Evolutionary conservation across 2,888 invertebrate genomes (phyloP), one percentile per base, ranked within the genome.

Genomic region (Caenorhabditis sulstoni): DNA sequence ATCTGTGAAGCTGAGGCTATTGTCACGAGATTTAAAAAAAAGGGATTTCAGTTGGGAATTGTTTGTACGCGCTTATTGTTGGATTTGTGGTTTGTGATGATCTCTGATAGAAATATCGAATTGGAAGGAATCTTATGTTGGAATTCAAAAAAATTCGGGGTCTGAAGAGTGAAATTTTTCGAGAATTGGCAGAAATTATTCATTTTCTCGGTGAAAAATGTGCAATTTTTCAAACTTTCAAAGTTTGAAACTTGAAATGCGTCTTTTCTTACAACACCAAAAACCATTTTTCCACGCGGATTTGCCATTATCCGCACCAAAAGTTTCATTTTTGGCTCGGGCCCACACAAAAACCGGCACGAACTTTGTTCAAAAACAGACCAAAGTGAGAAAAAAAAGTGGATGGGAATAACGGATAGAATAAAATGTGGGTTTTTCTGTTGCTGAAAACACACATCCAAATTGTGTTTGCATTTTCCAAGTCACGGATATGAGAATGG

Each of bases 281-380:
- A 44, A 59, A 68, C 37, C 59, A 61, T 20, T 61, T 68, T 68
- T 61, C 68, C 68, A 68, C 68, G 59, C 41, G 61, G 68, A 59
- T 68, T 68, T 45, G 14, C 7, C 35, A 55, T 11, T 5, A n/a
- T n/a, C 2, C 5, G 22, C 9, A 45, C 29, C n/a, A n/a, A n/a
- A n/a, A 7, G 29, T 29, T 29, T 57, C 41, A 1, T 11, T 16
- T n/a, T 50, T 50, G 3, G 1, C 23, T 12, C 3, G 37, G 18
- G 0, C 35, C 35, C 18, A 23, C 16, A 29, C 16, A 9, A 16
- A 20, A n/a, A 47, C 35, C 35, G 47, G 45, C 16, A 44, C 37
- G 67, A 67, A 67, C 67, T 67, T 67, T 59, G 67, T 59, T 59
- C 58, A 41, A 7, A 7, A 29, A 29, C 4, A 29, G n/a, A n/a